Conservation (phyloP, 1,140 invertebrate species). For the Gerris buenoi region DNA sequence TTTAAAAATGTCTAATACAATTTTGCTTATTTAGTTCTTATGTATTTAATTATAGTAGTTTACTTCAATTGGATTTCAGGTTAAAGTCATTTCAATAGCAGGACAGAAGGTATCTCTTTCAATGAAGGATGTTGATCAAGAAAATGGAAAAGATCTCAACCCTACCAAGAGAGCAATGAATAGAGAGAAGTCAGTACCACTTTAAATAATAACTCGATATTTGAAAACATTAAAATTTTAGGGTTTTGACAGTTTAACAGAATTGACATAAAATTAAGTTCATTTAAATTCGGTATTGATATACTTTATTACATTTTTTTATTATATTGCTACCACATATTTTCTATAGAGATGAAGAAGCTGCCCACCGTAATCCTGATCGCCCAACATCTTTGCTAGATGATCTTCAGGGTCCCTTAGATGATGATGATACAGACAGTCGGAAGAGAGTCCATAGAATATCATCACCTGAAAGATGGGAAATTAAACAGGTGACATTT, state of each 20-base stretch:
- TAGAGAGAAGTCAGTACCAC: conserved; percentile 21
- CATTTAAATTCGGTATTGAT: too few relatives aligned
- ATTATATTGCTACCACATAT: conserved; percentile 2
- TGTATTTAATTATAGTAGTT: conserved; percentile 9
- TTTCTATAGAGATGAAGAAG: conserved; percentile 19
- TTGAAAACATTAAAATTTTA: too few relatives aligned
- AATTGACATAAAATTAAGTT: too few relatives aligned
- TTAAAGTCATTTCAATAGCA: conserved; percentile 77
- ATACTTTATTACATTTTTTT: too few relatives aligned
- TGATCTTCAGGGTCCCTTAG: conserved; percentile 44
- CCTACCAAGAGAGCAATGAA: conserved; percentile 35
- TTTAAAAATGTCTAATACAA: neutral
- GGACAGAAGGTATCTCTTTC: conserved; percentile 91
- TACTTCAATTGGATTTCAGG: conserved; percentile 29
- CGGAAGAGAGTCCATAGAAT: conserved; percentile 74
- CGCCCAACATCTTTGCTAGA: conserved; percentile 52
- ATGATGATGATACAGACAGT: conserved; percentile 60
- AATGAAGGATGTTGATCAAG: conserved; percentile 97
- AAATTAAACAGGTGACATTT: conserved; percentile 49
- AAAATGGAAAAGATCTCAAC: conserved; percentile 86
- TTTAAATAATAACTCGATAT: too few relatives aligned
- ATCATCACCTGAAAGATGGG: conserved; percentile 90
- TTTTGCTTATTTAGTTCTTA: conserved; percentile 12
- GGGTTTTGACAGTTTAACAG: too few relatives aligned
- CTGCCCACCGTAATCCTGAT: conserved; percentile 58